Base-by-base conservation (phyloP, 2,113 vertebrate genomes). In the Chascanopsetta lugubris region DNA sequence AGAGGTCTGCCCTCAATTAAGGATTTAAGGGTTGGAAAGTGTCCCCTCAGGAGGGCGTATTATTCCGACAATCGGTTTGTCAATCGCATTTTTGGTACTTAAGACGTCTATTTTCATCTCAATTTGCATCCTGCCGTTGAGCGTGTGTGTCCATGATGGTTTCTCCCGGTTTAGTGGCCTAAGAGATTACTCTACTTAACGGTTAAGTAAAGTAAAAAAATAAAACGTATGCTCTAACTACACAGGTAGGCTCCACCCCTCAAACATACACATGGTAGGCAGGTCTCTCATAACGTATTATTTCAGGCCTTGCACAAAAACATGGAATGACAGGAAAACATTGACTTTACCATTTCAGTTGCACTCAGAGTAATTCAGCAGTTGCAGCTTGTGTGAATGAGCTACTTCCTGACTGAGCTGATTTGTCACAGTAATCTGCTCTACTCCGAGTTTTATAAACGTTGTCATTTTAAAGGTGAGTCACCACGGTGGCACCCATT, bases 1-100 rank as follows among this genome's bases (percentile, higher is more conserved):
- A 59, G 58, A 26, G 46, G 56, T 79, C 61, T 75, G 56, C 26
- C 38, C 38, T 4, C 15, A 68, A 12, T n/a, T n/a, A n/a, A n/a
- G n/a, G n/a, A 62, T 83, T 72, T 78, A 67, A 55, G 75, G 61
- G 32, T 29, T n/a, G n/a, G 4, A 8, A 26, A 58, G 22, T 61
- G 21, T 40, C 38, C 25, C 57, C 68, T 20, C 10, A 75, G 56
- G 55, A 47, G 20, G 24, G 40, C 13, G 9, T 27, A 27, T 82
- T 81, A 64, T 58, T 74, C 34, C 2, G 29, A 21, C n/a, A 17
- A 65, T 75, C 30, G 71, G 6, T 17, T 59, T 21, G 67, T 81
- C 25, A 6, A 27, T 29, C 30, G 58, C 26, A 61, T 22, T 61
- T 53, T 47, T 11, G 32, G 21, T 11, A 59, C 13, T 13, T 5